Conservation (phyloP, 2,888 invertebrate genomes). For the Thyatira batis region DNA sequence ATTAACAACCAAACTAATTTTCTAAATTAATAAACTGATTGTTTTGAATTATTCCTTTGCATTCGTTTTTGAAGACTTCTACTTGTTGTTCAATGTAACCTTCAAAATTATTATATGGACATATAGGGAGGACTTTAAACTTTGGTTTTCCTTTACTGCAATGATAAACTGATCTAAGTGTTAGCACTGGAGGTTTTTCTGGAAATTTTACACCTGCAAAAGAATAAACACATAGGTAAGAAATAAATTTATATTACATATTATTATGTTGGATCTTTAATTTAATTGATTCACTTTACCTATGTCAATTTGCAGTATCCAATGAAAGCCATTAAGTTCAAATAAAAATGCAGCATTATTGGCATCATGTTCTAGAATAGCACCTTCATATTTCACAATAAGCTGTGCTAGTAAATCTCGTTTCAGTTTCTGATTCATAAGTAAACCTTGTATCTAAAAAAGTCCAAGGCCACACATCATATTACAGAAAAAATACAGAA, state of each 20-base stretch:
- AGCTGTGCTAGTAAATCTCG: constrained; percentile 70
- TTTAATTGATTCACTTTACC: constrained; percentile 44
- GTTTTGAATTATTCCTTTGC: constrained; percentile 50
- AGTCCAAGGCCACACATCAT: not conserved
- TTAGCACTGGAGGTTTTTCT: constrained; percentile 76
- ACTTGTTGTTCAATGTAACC: constrained; percentile 75
- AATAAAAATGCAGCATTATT: constrained; percentile 82
- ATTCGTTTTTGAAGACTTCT: constrained; percentile 75
- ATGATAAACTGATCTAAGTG: constrained; percentile 82
- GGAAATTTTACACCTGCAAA: constrained; percentile 78
- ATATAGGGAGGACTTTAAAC: constrained; percentile 62
- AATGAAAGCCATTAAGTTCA: constrained; percentile 84
- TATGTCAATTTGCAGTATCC: constrained; percentile 82
- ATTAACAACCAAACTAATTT: constrained; percentile 29
- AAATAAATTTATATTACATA: not conserved
- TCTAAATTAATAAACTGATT: constrained; percentile 56
- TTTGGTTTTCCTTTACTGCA: constrained; percentile 69
- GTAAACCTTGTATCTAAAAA: constrained; percentile 65
- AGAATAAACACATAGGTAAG: constrained; percentile 4
- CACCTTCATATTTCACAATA: constrained; percentile 77
- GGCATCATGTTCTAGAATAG: constrained; percentile 72
- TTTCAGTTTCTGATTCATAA: constrained; percentile 72
- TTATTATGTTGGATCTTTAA: not conserved
- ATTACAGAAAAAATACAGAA: no score
- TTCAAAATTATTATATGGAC: constrained; percentile 74